Base-by-base conservation (phyloP, 2,797 vertebrate genomes). In the Protosalanx chinensis region DNA sequence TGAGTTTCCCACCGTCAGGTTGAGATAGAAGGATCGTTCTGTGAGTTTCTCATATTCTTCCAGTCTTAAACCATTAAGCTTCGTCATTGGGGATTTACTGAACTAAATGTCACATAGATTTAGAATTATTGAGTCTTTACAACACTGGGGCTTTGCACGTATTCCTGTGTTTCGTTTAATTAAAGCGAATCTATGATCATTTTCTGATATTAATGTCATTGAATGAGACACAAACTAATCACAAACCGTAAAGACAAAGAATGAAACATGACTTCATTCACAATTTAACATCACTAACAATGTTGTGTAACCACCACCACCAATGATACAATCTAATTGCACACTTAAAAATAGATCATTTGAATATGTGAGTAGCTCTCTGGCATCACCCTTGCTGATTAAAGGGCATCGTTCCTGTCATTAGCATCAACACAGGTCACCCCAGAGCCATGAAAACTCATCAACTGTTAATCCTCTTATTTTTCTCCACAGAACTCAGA, bases 41-140 rank as follows among this genome's bases (percentile, higher is more conserved):
- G 16, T 20, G 49, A 71, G 41, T 71, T 66, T 51, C 15, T 33
- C 70, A 76, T 78, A 33, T 72, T 79, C 60, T 69, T 66, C 10
- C 1, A 0, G 6, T 46, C 3, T 46, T 46, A 46, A 46, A 46
- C 41, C 41, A 13, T 46, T 46, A 8, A 46, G 41, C 41, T 12
- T 46, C 41, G 13, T 46, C 41, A 46, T 46, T 46, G 10, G 41
- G 41, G 41, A 46, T 46, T 46, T 13, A 13, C 13, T 46, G 13
- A 46, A 37, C 35, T 7, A 37, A 37, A 46, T 46, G 41, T 46
- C 10, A 46, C 13, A 46, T 46, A 12, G 10, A 13, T 46, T 8
- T 73, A 33, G 27, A 23, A 61, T 69, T 71, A 76, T 73, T 64
- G 49, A 6, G 6, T 30, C 4, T 46, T 46, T 13, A 46, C 10